Evolutionary conservation across 2,113 vertebrate species (phyloP).

Genomic region (Ochotona princeps): DNA sequence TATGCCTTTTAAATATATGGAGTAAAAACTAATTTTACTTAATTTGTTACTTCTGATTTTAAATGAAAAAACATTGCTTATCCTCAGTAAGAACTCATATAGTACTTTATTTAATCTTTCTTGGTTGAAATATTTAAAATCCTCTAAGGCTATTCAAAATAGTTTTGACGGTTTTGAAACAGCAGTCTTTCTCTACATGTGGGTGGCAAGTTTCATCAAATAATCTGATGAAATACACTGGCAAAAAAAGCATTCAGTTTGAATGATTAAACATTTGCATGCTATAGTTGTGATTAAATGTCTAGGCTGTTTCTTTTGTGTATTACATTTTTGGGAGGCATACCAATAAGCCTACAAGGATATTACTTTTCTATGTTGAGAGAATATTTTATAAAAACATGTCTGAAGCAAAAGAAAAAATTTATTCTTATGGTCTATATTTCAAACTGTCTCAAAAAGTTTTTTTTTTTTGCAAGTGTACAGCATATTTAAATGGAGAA

Average conservation of each 20-base stretch:
- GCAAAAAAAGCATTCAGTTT: conserved; percentile 62
- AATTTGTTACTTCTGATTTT: not conserved
- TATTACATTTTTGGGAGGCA: not conserved
- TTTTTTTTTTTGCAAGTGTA: not conserved
- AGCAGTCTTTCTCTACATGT: conserved; percentile 23
- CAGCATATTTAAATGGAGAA: conserved; percentile 28
- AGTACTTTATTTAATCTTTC: conserved; percentile 57
- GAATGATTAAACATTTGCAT: conserved; percentile 46
- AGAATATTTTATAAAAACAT: conserved; percentile 35
- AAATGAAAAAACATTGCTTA: conserved; percentile 58
- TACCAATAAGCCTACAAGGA: not conserved
- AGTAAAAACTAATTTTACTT: not conserved
- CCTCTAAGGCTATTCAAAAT: conserved; percentile 57
- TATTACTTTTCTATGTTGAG: not conserved
- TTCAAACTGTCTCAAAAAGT: conserved; percentile 41
- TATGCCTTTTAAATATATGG: too few relatives aligned
- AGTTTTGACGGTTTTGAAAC: conserved; percentile 59
- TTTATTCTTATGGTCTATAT: conserved; percentile 49
- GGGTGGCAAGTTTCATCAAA: conserved; percentile 23
- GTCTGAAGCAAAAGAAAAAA: conserved; percentile 38
- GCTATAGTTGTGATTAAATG: conserved; percentile 33
- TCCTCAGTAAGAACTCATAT: not conserved
- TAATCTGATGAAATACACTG: conserved; percentile 38
- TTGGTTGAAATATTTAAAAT: conserved; percentile 42
- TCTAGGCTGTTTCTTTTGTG: conserved; percentile 4